Evolutionary conservation across 2,797 vertebrate species (phyloP).

Genomic region (Melanotaenia boesemani): DNA sequence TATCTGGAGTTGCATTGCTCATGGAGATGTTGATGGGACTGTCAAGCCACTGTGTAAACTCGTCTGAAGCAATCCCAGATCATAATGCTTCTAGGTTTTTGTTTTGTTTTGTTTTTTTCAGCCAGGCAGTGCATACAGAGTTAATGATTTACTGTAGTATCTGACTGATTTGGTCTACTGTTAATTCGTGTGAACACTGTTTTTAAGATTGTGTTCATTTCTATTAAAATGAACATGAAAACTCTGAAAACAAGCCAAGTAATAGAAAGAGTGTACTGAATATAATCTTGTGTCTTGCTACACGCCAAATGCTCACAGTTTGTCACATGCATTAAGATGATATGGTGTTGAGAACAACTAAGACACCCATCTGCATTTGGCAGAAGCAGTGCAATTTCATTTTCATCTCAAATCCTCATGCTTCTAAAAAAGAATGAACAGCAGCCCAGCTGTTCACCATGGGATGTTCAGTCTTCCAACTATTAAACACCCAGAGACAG

Average conservation of each 20-base stretch:
- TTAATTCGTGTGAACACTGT: conserved; percentile 29
- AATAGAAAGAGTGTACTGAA: conserved; percentile 21
- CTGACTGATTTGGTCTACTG: neutral
- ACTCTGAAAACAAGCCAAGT: neutral
- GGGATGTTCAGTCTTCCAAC: neutral
- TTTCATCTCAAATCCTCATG: conserved; percentile 13
- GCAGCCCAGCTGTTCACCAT: neutral
- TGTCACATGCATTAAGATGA: conserved; percentile 1
- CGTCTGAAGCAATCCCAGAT: neutral
- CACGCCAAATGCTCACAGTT: conserved; percentile 11
- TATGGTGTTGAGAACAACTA: neutral
- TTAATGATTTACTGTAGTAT: conserved; percentile 1
- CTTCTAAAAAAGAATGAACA: neutral
- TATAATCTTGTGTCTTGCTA: conserved; percentile 25
- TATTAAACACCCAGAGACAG: neutral
- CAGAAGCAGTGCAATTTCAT: conserved; percentile 45
- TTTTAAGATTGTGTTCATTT: conserved; percentile 7
- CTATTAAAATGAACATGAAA: neutral
- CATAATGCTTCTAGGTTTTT: neutral
- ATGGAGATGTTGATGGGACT: neutral
- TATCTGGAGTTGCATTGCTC: neutral
- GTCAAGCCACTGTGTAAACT: neutral
- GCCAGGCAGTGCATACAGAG: neutral
- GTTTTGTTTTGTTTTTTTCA: neutral
- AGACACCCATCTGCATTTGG: conserved; percentile 23